A percentile compares a stretch with the other conserved stretches of the same genome.
Conservation (phyloP, 2,797 vertebrate species). For the Lithobates sylvaticus region DNA sequence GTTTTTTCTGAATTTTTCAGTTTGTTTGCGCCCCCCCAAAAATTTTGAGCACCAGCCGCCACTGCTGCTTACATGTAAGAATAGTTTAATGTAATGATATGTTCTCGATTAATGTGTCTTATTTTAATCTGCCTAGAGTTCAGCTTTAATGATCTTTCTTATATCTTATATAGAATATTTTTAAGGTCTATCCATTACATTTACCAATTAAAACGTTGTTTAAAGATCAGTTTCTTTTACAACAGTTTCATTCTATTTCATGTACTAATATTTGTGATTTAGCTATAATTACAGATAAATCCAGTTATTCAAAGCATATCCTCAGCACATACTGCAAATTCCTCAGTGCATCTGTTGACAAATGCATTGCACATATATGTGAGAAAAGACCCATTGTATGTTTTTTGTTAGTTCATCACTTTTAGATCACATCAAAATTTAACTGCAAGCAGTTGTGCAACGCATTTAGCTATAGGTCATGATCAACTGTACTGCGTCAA, state of each 20-base stretch:
- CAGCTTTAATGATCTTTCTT: too few species aligned
- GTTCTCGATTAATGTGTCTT: too few species aligned
- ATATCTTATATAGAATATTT: too few species aligned
- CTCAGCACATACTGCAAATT: background rate
- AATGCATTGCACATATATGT: background rate
- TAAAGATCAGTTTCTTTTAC: too few species aligned
- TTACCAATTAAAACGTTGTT: too few species aligned
- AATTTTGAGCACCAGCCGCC: too few species aligned
- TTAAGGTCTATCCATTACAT: too few species aligned
- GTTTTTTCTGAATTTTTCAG: too few species aligned
- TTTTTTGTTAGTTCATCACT: background rate
- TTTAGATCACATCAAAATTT: background rate
- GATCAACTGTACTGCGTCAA: background rate
- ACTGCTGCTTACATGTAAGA: too few species aligned
- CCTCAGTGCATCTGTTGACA: background rate
- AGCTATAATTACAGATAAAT: background rate
- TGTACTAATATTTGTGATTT: background rate
- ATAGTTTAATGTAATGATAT: too few species aligned
- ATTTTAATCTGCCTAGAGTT: too few species aligned
- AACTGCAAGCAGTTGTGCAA: background rate
- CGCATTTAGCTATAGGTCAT: background rate
- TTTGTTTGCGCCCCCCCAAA: too few species aligned
- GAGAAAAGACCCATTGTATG: background rate
- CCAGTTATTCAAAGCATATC: background rate
- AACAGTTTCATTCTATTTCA: background rate